These are phyloP conservation scores for Odontesthes bonariensis DNA, from an alignment of 2,113 vertebrate species.

Conservation along the genomic window DNA sequence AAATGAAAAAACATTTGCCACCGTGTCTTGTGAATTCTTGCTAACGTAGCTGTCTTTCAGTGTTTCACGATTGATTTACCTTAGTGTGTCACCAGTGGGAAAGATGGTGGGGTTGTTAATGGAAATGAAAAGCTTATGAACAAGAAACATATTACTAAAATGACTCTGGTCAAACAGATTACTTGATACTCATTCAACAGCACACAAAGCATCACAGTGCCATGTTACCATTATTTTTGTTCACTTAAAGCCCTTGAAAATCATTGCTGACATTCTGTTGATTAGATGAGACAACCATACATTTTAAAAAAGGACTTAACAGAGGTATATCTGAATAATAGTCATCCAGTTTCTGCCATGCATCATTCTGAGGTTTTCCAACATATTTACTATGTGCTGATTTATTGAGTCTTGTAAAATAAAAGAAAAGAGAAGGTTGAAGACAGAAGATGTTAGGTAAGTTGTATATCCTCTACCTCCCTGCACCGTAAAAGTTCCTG, in stretches of 20 bases:
- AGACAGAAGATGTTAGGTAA: background rate
- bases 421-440: background rate
- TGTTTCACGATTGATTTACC: background rate
- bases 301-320: too few relatives aligned
- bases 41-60: background rate
- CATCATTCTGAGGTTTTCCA: slow-evolving; percentile 5
- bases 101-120: background rate
- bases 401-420: slow-evolving; percentile 9
- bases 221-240: too few relatives aligned
- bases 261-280: too few relatives aligned
- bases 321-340: background rate
- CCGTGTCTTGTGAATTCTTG: slow-evolving; percentile 16
- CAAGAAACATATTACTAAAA: background rate
- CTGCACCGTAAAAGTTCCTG: slow-evolving; percentile 82
- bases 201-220: too few relatives aligned
- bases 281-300: too few relatives aligned
- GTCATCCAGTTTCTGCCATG: background rate
- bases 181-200: too few relatives aligned
- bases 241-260: too few relatives aligned
- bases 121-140: background rate
- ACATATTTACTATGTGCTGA: slow-evolving; percentile 2
- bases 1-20: background rate
- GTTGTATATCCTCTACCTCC: slow-evolving; percentile 65
- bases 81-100: background rate
- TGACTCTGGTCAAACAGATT: too few relatives aligned